Conservation (phyloP, 2,888 invertebrate genomes). For the Pterostichus niger region DNA sequence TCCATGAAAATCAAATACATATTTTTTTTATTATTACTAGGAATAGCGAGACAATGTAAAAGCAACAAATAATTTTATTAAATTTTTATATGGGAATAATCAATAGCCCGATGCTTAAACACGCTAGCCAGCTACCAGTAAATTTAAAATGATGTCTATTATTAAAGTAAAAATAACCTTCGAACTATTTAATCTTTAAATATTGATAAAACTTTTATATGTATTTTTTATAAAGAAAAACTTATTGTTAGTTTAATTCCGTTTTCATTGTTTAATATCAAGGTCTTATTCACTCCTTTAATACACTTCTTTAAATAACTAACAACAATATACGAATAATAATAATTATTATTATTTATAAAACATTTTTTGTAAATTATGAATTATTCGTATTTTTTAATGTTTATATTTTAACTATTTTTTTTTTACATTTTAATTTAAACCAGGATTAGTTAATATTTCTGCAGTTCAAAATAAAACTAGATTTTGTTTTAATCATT, state of each 20-base stretch:
- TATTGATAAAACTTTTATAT: not conserved
- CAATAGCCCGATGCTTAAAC: not conserved
- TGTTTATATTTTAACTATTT: too few species aligned
- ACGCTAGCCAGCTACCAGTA: not conserved
- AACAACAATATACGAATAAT: too few species aligned
- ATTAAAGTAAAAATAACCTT: not conserved
- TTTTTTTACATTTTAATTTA: too few species aligned
- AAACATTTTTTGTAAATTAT: too few species aligned
- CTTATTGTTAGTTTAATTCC: not conserved
- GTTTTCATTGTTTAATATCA: too few species aligned
- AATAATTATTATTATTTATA: too few species aligned
- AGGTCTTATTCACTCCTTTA: too few species aligned
- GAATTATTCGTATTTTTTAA: too few species aligned
- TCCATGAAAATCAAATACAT: not conserved
- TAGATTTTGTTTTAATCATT: too few species aligned
- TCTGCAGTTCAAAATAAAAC: too few species aligned
- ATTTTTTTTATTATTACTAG: not conserved
- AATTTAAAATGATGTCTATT: not conserved
- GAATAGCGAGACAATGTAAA: not conserved
- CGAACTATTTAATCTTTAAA: not conserved
- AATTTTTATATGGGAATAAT: constrained; percentile 20
- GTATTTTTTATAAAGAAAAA: not conserved
- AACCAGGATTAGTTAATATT: too few species aligned
- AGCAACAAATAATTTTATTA: constrained; percentile 10
- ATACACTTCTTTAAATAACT: too few species aligned